A percentile compares a stretch with the other conserved stretches of the same genome.
These are phyloP conservation scores for Cosmorhoe ocellata DNA, from an alignment of 2,888 invertebrate species.

Conservation along the genomic window DNA sequence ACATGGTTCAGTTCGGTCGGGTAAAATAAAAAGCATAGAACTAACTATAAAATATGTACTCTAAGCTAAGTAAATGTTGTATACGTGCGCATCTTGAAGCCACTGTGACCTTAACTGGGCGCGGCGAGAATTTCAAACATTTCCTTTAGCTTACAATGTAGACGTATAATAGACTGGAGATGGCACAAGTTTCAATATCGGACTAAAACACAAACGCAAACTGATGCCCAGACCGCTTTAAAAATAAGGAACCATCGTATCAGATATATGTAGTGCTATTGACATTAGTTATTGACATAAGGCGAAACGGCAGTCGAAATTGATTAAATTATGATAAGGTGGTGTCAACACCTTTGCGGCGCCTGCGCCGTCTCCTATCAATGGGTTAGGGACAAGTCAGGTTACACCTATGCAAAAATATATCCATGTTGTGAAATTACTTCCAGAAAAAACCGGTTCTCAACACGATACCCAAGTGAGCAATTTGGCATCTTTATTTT, in stretches of 20 bases:
- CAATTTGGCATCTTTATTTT: not conserved
- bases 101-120: constrained; percentile 48
- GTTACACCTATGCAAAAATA: constrained; percentile 66
- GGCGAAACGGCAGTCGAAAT: constrained; percentile 80
- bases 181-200: constrained; percentile 71
- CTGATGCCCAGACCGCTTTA: constrained; percentile 32
- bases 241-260: constrained; percentile 70
- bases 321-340: constrained; percentile 73
- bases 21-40: constrained; percentile 12
- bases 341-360: constrained; percentile 70
- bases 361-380: constrained; percentile 64
- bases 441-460: constrained; percentile 44
- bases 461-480: not conserved
- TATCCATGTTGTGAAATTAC: constrained; percentile 41
- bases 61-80: constrained; percentile 5
- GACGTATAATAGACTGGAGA: constrained; percentile 54
- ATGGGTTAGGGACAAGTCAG: constrained; percentile 53
- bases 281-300: constrained; percentile 77
- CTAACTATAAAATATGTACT: not conserved
- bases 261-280: constrained; percentile 68
- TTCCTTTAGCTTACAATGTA: constrained; percentile 64
- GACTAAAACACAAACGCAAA: constrained; percentile 55
- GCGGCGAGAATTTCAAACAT: constrained; percentile 65
- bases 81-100: constrained; percentile 12
- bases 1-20: constrained; percentile 5